Conservation (phyloP, 2,888 invertebrate genomes). For the Protonemura montana region DNA sequence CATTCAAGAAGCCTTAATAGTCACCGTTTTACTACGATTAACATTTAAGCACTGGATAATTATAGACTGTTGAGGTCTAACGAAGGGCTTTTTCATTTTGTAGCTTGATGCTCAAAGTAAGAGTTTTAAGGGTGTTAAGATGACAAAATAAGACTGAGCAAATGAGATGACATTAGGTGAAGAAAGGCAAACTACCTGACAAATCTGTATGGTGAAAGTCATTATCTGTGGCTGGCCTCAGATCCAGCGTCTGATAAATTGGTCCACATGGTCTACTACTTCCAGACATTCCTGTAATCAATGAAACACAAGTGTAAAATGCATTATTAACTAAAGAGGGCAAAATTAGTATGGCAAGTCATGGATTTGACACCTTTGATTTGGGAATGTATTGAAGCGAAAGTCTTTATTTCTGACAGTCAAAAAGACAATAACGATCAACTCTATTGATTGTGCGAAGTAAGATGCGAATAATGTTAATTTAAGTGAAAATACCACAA, state of each 20-base stretch:
- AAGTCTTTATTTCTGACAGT: not conserved
- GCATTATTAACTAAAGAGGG: not conserved
- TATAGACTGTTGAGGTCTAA: not conserved
- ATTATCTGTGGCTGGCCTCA: conserved; percentile 51
- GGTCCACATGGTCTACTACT: conserved; percentile 47
- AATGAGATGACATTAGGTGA: not conserved
- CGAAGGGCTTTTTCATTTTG: too few species aligned
- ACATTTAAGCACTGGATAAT: not conserved
- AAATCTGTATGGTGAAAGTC: conserved; percentile 56
- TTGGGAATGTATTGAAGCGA: not conserved
- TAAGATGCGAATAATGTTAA: not conserved
- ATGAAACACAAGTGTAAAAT: not conserved
- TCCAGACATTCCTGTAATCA: conserved; percentile 48
- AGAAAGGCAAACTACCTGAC: conserved; percentile 54
- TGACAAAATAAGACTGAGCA: conserved; percentile 19
- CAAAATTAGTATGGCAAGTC: conserved; percentile 13
- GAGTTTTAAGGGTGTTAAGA: too few species aligned
- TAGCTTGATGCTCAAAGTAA: too few species aligned
- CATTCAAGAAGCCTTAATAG: not conserved
- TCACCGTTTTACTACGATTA: not conserved
- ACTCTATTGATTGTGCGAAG: not conserved
- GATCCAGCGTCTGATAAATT: conserved; percentile 49
- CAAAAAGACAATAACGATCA: not conserved
- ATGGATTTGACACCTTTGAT: not conserved
- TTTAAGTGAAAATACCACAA: not conserved